A percentile compares a stretch with the other conserved stretches of the same genome.
Evolutionary conservation across 1,140 invertebrate genomes (phyloP).

Genomic region (Listronotus oregonensis): DNA sequence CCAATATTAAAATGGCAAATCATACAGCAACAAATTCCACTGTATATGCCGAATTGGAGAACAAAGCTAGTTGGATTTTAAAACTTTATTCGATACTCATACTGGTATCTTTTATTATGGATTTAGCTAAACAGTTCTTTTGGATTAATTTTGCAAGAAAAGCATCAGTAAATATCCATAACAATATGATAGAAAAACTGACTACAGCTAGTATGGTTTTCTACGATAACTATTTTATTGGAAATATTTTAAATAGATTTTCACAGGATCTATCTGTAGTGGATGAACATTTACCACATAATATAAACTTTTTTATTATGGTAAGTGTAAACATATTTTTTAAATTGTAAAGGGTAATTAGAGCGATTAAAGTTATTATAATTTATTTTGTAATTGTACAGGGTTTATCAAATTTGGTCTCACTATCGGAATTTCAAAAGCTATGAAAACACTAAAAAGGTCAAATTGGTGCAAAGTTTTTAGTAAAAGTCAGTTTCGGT

Average conservation of each 20-base stretch:
- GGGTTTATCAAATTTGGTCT: constrained; percentile 5
- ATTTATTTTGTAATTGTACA: neutral
- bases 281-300: constrained; percentile 40
- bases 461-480: no score
- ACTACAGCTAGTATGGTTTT: constrained; percentile 44
- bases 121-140: constrained; percentile 26
- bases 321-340: no score
- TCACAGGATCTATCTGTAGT: constrained; percentile 45
- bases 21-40: constrained; percentile 9
- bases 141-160: constrained; percentile 30
- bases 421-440: no score
- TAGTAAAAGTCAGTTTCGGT: no score
- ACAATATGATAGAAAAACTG: constrained; percentile 40
- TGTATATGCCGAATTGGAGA: constrained; percentile 2
- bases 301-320: constrained; percentile 28
- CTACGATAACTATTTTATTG: constrained; percentile 47
- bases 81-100: constrained; percentile 26
- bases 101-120: constrained; percentile 13
- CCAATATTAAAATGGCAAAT: constrained; percentile 22
- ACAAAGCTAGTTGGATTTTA: constrained; percentile 19
- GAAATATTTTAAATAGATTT: constrained; percentile 50
- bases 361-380: constrained; percentile 7
- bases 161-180: constrained; percentile 44
- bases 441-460: no score
- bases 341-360: no score